Evolutionary conservation across 2,888 invertebrate genomes (phyloP), one percentile per base, ranked within the genome.

Genomic region (Rhopalosiphum nymphaeae): DNA sequence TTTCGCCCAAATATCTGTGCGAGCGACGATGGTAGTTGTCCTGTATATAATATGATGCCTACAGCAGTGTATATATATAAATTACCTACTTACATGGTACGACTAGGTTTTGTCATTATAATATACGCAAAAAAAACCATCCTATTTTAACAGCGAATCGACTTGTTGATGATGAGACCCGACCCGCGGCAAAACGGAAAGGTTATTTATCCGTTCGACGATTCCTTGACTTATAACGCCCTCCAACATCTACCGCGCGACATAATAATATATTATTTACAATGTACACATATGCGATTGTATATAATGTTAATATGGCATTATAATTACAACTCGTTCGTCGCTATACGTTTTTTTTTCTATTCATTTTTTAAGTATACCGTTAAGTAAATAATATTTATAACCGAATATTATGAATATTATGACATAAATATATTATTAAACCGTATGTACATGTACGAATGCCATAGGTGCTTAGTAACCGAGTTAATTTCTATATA

Each of bases 21-120:
- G 44, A 85, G 26, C 29, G 46, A 86, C 29, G 13, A 85, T 85
- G 44, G 2, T 16, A 16, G 26, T 46, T 46, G 29, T 78, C 21
- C 36, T 9, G 36, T 21, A 36, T 21, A 10, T 57, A n/a, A 10
- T 57, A n/a, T 67, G 67, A 67, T 67, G n/a, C 85, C 25, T 46
- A 10, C 25, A 85, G n/a, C 67, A n/a, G 61, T 61, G 61, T 13
- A 16, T n/a, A 10, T 29, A 29, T 61, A 26, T n/a, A 67, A 53
- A n/a, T n/a, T 53, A 53, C 16, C 53, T 53, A 53, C 21, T 53
- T 53, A 78, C 46, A 29, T 29, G 29, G 9, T 36, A 49, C 26
- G 25, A 91, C 78, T 91, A 25, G 29, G 91, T n/a, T 91, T 85
- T 44, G 85, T 91, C 91, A 49, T 57, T 57, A 26, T 21, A 53